These are phyloP conservation scores for Syrmaticus mikado DNA, from an alignment of 2,113 vertebrate genomes.

Conservation along the genomic window DNA sequence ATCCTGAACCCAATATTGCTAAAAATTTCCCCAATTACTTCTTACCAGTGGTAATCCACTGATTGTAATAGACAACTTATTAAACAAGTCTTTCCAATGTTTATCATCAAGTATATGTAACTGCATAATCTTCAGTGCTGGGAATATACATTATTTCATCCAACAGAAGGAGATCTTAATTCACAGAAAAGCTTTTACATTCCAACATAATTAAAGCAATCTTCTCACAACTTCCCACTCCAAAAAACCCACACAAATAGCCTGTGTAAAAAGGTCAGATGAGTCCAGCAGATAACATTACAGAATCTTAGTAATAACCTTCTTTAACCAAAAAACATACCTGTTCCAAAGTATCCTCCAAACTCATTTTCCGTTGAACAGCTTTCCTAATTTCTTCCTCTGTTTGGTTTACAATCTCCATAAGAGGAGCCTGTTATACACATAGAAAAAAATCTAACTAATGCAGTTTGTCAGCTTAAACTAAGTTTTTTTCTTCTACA, in stretches of 20 bases:
- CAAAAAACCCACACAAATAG: background rate
- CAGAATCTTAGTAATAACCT: background rate
- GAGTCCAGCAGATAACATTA: background rate
- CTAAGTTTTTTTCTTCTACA: background rate
- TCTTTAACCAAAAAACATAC: slow-evolving; percentile 57
- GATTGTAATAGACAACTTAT: background rate
- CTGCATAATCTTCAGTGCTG: background rate
- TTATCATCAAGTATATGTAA: background rate
- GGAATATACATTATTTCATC: background rate
- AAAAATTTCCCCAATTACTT: background rate
- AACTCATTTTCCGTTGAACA: slow-evolving; percentile 73
- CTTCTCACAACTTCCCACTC: background rate
- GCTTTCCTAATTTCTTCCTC: slow-evolving; percentile 77
- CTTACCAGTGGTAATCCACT: background rate
- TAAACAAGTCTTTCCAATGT: background rate
- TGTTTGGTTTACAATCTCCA: slow-evolving; percentile 76
- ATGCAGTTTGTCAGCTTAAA: background rate
- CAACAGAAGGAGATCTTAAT: background rate
- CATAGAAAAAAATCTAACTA: background rate
- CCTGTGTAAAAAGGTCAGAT: background rate
- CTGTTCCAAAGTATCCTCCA: slow-evolving; percentile 80
- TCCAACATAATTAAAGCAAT: background rate
- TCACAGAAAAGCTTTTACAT: background rate
- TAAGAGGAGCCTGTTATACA: slow-evolving; percentile 73
- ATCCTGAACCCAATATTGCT: background rate